phyloP scores from a whole-genome alignment of 2,113 vertebrate species.

The Catharus bicknelli region DNA sequence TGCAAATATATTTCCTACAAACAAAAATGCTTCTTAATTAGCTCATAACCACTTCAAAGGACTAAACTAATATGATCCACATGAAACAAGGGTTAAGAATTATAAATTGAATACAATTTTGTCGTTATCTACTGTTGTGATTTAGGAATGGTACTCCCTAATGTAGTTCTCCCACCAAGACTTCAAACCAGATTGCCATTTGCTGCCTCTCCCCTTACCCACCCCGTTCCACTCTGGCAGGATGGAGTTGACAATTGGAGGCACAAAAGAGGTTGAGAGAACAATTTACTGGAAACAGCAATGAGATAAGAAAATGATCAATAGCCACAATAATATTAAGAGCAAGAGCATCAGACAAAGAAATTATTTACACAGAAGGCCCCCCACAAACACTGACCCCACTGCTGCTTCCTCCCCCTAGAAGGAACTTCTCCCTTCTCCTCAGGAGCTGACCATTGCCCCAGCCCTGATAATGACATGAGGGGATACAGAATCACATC shows the following conservation, averaged over 20 bases:
- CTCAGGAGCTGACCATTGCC: neutral
- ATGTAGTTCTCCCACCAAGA: neutral
- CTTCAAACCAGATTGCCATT: neutral
- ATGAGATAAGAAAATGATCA: neutral
- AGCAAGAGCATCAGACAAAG: neutral
- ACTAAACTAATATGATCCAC: neutral
- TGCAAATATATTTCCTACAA: neutral
- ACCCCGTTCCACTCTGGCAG: fast-evolving
- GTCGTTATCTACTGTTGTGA: neutral
- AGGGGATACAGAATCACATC: neutral
- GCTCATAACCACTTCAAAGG: neutral
- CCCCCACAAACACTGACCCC: fast-evolving
- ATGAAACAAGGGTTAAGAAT: neutral
- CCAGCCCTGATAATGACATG: neutral
- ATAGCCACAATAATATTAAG: neutral
- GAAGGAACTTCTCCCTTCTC: fast-evolving
- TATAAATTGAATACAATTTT: fast-evolving
- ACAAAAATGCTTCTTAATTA: neutral
- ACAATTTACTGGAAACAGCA: neutral
- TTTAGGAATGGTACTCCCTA: neutral
- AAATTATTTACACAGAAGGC: neutral
- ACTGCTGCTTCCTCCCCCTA: fast-evolving
- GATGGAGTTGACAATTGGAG: neutral
- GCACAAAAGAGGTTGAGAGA: neutral
- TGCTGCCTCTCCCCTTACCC: fast-evolving